phyloP scores from a whole-genome alignment of 2,797 vertebrate species.

The Schizopygopsis pylzovi region DNA sequence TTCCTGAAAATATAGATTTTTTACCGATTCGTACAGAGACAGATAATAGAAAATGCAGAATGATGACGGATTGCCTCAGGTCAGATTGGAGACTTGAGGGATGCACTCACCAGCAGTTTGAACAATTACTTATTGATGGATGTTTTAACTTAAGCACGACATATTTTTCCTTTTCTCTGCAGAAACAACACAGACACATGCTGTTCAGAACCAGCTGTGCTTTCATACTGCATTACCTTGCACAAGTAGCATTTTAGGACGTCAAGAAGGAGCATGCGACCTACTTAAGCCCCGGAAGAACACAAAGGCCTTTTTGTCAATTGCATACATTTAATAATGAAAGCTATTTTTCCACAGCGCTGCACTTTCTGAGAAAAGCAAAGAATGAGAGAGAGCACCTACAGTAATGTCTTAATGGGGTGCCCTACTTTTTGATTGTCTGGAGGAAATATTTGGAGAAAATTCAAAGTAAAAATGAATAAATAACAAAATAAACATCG shows the following conservation, averaged over 20 bases:
- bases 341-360: slow-evolving; percentile 43
- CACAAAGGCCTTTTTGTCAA: slow-evolving; percentile 63
- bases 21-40: not conserved
- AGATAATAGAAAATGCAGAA: not conserved
- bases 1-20: not conserved
- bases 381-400: slow-evolving; percentile 37
- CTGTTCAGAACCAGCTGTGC: slow-evolving; percentile 31
- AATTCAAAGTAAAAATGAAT: slow-evolving; percentile 16
- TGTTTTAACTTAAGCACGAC: slow-evolving; percentile 61
- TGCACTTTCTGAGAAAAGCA: slow-evolving; percentile 47
- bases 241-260: slow-evolving; percentile 62
- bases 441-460: slow-evolving; percentile 46
- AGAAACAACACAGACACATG: slow-evolving; percentile 50
- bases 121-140: slow-evolving; percentile 69
- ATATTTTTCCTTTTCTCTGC: slow-evolving; percentile 48
- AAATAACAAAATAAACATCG: slow-evolving; percentile 45
- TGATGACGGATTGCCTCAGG: slow-evolving; percentile 26
- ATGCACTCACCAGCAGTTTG: slow-evolving; percentile 29
- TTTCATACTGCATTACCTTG: slow-evolving; percentile 61
- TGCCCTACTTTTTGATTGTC: slow-evolving; percentile 56
- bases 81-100: slow-evolving; percentile 41
- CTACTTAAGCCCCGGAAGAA: slow-evolving; percentile 59
- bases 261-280: slow-evolving; percentile 60
- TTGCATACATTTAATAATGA: slow-evolving; percentile 64
- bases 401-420: slow-evolving; percentile 55